Percentiles rank a stretch among this genome's conserved stretches.
Evolutionary conservation across 2,888 invertebrate species (phyloP).

Genomic region (Clistopyga incitator): DNA sequence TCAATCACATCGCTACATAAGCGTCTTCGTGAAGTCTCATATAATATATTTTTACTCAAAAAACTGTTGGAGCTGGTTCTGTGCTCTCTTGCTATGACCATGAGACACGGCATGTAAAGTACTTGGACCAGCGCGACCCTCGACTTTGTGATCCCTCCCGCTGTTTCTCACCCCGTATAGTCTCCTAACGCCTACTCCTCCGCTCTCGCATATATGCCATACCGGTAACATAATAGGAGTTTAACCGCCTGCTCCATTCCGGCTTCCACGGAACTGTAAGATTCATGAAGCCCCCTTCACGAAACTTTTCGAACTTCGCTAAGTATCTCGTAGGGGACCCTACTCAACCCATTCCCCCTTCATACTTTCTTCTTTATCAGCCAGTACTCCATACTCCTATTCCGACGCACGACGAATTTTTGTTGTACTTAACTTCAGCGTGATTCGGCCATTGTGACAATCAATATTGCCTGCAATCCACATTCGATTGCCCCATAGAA

Average conservation of each 20-base stretch:
- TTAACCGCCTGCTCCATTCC: slow-evolving; percentile 66
- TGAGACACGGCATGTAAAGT: slow-evolving; percentile 12
- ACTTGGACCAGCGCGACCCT: slow-evolving; percentile 29
- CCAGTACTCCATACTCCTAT: slow-evolving; percentile 25
- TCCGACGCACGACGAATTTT: slow-evolving; percentile 37
- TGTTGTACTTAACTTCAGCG: slow-evolving; percentile 28
- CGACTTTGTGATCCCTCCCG: not conserved
- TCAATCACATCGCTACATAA: not conserved
- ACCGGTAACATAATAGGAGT: slow-evolving; percentile 66
- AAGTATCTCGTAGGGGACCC: slow-evolving; percentile 61
- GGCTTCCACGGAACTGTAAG: slow-evolving; percentile 54
- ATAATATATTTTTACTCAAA: slow-evolving; percentile 54
- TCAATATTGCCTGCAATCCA: not conserved
- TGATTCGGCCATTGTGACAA: slow-evolving; percentile 3
- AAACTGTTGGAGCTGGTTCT: slow-evolving; percentile 27
- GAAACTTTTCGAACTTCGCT: slow-evolving; percentile 69
- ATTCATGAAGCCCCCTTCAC: slow-evolving; percentile 69
- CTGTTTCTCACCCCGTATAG: slow-evolving; percentile 2
- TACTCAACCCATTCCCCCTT: slow-evolving; percentile 39
- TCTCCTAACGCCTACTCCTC: slow-evolving; percentile 4
- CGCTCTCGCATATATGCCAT: not conserved
- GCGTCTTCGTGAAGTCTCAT: slow-evolving; percentile 33
- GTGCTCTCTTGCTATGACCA: slow-evolving; percentile 19
- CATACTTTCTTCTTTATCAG: slow-evolving; percentile 9
- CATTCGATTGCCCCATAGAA: too few species aligned